phyloP scores from a whole-genome alignment of 2,888 invertebrate genomes.

The Drosophila hamatofila region DNA sequence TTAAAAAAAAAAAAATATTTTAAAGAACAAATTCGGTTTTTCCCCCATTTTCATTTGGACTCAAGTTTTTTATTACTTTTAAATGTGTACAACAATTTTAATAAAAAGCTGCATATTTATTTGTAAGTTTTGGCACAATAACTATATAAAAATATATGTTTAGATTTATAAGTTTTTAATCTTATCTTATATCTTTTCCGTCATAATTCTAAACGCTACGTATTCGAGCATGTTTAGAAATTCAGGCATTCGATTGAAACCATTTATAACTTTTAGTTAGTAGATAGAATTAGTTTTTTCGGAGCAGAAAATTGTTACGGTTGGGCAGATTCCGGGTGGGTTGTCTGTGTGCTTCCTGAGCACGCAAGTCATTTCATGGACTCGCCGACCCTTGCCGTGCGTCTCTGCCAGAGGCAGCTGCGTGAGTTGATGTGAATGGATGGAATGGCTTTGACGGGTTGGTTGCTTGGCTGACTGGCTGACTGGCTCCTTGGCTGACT shows the following conservation, averaged over 20 bases:
- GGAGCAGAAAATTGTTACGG: constrained; percentile 23
- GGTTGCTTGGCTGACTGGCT: background rate
- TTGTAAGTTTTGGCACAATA: too few species aligned
- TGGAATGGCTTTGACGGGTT: constrained; percentile 21
- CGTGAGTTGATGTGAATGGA: constrained; percentile 36
- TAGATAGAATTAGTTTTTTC: background rate
- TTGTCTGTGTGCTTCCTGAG: constrained; percentile 1
- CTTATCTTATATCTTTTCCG: too few species aligned
- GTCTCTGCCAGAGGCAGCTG: constrained; percentile 31
- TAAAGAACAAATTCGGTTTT: too few species aligned
- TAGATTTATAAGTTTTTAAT: too few species aligned
- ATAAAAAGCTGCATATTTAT: too few species aligned
- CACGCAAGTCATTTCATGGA: constrained; percentile 63
- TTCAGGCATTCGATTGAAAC: background rate
- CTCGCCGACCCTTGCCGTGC: constrained; percentile 19
- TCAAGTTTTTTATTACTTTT: too few species aligned
- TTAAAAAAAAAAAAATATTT: too few species aligned
- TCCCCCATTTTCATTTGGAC: too few species aligned
- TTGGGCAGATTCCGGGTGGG: constrained; percentile 4
- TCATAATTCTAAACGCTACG: background rate
- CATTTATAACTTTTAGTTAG: constrained; percentile 7
- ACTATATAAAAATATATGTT: too few species aligned
- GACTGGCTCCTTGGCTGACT: background rate
- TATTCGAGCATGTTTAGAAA: background rate
- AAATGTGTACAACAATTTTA: too few species aligned